phyloP scores from a whole-genome alignment of 1,140 invertebrate species.

The Cotesia typhae region DNA sequence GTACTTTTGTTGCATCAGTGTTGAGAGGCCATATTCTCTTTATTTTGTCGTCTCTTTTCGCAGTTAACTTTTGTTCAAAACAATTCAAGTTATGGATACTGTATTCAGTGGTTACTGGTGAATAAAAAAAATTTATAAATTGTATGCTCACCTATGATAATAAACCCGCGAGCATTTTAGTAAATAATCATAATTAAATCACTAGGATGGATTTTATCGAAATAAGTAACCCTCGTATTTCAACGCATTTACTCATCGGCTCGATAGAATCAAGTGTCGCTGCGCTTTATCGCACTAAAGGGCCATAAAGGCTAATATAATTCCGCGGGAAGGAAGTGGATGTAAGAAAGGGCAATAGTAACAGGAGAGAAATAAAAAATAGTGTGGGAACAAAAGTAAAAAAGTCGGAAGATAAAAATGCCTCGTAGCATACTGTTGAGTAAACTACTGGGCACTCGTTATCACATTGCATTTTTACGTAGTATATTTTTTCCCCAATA shows the following conservation, averaged over 20 bases:
- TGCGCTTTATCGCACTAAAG: constrained; percentile 55
- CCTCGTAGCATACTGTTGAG: neutral
- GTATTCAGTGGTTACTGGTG: too few species aligned
- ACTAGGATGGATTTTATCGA: neutral
- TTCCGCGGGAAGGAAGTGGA: constrained; percentile 50
- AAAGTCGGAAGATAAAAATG: constrained; percentile 31
- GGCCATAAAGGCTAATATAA: constrained; percentile 64
- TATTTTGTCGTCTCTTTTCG: constrained; percentile 20
- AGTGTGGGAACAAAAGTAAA: neutral
- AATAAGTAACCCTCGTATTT: neutral
- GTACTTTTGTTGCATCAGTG: constrained; percentile 17
- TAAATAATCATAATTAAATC: neutral
- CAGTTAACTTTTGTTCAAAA: neutral
- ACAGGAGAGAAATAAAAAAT: constrained; percentile 16
- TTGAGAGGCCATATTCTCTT: constrained; percentile 30
- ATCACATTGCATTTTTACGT: constrained; percentile 6
- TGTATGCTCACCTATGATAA: too few species aligned
- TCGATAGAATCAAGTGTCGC: constrained; percentile 31
- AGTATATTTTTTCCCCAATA: constrained; percentile 47
- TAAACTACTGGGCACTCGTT: constrained; percentile 11
- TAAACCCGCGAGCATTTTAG: too few species aligned
- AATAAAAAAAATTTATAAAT: neutral
- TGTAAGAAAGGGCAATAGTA: constrained; percentile 28
- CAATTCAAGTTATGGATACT: too few species aligned
- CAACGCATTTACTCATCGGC: neutral